Percentiles rank a stretch among this genome's conserved stretches.
Conservation (phyloP, 2,797 vertebrate species). For the Tapera naevia region DNA sequence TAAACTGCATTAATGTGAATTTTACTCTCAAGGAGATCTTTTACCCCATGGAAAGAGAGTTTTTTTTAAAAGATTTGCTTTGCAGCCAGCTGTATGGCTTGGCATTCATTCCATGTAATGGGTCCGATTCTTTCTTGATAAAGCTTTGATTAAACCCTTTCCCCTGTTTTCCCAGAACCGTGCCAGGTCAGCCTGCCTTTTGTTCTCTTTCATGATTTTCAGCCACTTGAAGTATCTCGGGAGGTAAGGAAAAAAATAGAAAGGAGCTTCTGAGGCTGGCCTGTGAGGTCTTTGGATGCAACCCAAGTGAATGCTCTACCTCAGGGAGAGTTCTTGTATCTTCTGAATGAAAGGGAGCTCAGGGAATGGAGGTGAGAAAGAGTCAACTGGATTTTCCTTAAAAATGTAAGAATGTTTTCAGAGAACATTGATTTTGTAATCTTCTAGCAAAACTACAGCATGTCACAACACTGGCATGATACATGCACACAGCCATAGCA, state of each 20-base stretch:
- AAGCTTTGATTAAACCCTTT: neutral
- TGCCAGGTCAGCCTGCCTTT: neutral
- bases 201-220: neutral
- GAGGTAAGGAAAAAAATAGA: neutral
- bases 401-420: neutral
- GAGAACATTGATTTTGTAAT: neutral
- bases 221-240: neutral
- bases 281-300: neutral
- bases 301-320: neutral
- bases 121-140: neutral
- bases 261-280: neutral
- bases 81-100: neutral
- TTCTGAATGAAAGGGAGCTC: neutral
- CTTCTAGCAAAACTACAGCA: neutral
- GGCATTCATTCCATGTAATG: neutral
- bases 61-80: neutral
- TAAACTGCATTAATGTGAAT: neutral
- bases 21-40: neutral
- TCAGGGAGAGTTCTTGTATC: neutral
- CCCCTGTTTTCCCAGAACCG: neutral
- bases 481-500: accelerated
- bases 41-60: neutral
- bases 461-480: neutral
- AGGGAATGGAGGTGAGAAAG: neutral
- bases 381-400: neutral